Conservation (phyloP, 2,888 invertebrate genomes). For the Drosophila pseudotalamancana region DNA sequence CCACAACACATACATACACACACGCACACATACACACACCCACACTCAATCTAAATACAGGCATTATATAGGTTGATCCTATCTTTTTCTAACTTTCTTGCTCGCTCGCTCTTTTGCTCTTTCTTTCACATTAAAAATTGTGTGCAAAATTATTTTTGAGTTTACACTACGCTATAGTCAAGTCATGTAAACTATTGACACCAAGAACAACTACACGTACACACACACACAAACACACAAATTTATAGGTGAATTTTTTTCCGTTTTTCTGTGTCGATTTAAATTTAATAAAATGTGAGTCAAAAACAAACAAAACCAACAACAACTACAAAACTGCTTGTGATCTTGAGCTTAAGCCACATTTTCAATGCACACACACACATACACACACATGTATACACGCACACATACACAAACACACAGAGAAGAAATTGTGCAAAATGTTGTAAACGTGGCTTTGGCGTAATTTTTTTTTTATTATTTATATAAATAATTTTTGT, state of each 20-base stretch:
- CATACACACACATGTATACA: neutral
- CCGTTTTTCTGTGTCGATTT: constrained; percentile 53
- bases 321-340: constrained; percentile 64
- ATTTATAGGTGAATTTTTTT: constrained; percentile 76
- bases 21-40: constrained; percentile 17
- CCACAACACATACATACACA: constrained; percentile 16
- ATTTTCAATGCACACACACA: constrained; percentile 12
- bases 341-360: constrained; percentile 65
- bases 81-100: constrained; percentile 2
- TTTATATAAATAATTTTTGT: constrained; percentile 17
- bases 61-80: constrained; percentile 17
- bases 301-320: constrained; percentile 23
- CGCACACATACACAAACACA: neutral
- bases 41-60: constrained; percentile 17
- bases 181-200: constrained; percentile 32
- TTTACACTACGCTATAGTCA: constrained; percentile 44
- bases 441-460: constrained; percentile 33
- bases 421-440: constrained; percentile 10
- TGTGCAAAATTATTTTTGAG: constrained; percentile 56
- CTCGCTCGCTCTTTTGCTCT: constrained; percentile 6
- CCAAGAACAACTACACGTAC: constrained; percentile 6
- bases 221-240: constrained; percentile 37
- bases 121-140: constrained; percentile 15
- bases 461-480: constrained; percentile 10
- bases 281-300: constrained; percentile 56